Base-by-base conservation (phyloP, 1,140 invertebrate species). In the Euura saliciscinereae region DNA sequence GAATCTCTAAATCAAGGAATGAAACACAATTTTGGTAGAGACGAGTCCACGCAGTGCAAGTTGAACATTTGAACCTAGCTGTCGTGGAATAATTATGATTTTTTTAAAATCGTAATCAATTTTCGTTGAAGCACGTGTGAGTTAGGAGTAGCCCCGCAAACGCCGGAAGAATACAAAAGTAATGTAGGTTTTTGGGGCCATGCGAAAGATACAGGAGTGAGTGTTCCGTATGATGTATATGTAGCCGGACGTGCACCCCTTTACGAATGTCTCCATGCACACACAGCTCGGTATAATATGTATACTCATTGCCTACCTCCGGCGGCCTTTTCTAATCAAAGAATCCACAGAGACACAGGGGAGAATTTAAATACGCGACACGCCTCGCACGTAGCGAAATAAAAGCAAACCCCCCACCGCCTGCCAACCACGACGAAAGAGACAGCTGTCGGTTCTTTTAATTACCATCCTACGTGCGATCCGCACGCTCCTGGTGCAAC, bases 361-460 rank as follows among this genome's bases (percentile, higher is more conserved):
- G 80, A 84, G 79, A 84, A 85, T 85, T 85, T 85, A 85, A 85
- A 86, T 85, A 86, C 81, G 77, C 82, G 81, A 80, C 74, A 78
- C 77, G 75, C 75, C 74, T 79, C 78, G 77, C 79, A 67, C 77
- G 77, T 84, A 86, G 85, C 82, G 84, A 87, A 87, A 87, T 87
- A 86, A 87, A 87, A 85, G 51, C 51, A 59, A 59, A 59, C 51
- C 51, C 28, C 28, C 28, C 28, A 28, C 28, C 51, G 51, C 79
- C 81, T 76, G 76, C 82, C 77, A 72, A 76, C 67, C 76, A 80
- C 78, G 78, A 75, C 76, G 69, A 79, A 77, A 78, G 79, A 82
- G 81, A 83, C 84, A 86, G 85, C 83, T 85, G 86, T 85, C 83
- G 84, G 85, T 85, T 86, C 85, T 86, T 86, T 86, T 86, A 87